Evolutionary conservation across 1,140 invertebrate genomes (phyloP).

Genomic region (Hermetia illucens): DNA sequence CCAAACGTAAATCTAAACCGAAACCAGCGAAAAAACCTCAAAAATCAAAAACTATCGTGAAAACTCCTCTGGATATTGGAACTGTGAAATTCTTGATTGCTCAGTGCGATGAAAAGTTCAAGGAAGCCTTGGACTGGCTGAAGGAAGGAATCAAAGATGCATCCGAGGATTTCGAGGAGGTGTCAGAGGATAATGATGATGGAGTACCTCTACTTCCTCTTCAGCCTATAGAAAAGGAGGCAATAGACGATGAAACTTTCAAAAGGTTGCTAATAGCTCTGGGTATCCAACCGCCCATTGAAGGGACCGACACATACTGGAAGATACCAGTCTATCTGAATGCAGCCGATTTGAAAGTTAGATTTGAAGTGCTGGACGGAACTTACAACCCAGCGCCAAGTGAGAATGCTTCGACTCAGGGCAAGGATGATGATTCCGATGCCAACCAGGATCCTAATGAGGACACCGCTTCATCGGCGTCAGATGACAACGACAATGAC

Average conservation of each 20-base stretch:
- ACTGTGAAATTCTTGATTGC: constrained; percentile 15
- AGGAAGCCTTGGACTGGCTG: constrained; percentile 40
- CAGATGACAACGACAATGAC: constrained; percentile 9
- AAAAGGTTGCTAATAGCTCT: constrained; percentile 39
- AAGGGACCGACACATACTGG: constrained; percentile 43
- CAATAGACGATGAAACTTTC: constrained; percentile 43
- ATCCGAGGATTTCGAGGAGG: constrained; percentile 41
- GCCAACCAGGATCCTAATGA: constrained; percentile 31
- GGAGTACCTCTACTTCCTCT: constrained; percentile 44
- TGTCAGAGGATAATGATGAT: constrained; percentile 31
- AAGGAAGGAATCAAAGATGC: constrained; percentile 43
- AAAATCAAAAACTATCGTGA: constrained; percentile 13
- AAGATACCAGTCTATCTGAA: constrained; percentile 38
- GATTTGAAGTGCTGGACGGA: constrained; percentile 19
- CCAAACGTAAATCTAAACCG: constrained; percentile 2
- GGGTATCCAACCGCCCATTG: constrained; percentile 39
- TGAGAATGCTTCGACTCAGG: no score
- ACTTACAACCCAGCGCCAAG: not conserved
- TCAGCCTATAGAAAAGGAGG: constrained; percentile 34
- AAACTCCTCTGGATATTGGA: constrained; percentile 23
- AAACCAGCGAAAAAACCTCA: constrained; percentile 6
- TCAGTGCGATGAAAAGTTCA: constrained; percentile 31
- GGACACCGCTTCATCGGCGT: constrained; percentile 22
- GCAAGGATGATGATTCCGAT: constrained; percentile 28
- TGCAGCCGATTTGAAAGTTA: constrained; percentile 28